These are phyloP conservation scores for Luehdorfia chinensis DNA, from an alignment of 1,140 invertebrate genomes.

Conservation along the genomic window DNA sequence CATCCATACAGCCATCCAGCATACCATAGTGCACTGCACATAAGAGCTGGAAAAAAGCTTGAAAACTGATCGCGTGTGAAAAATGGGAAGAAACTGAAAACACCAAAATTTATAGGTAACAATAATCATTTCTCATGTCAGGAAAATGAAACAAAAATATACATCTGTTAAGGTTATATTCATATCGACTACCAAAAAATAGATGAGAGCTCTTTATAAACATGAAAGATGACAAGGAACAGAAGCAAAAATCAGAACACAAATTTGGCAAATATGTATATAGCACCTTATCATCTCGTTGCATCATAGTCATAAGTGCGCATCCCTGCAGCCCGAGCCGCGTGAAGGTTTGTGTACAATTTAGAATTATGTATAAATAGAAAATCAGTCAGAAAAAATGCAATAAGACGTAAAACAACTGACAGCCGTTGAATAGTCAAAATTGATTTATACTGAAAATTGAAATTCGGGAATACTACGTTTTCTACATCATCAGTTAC, in stretches of 20 bases:
- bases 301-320: conserved; percentile 59
- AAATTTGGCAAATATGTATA: conserved; percentile 26
- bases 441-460: conserved; percentile 44
- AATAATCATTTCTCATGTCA: too few relatives aligned
- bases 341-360: conserved; percentile 50
- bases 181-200: too few relatives aligned
- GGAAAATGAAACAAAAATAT: too few relatives aligned
- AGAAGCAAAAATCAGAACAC: conserved; percentile 33
- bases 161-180: too few relatives aligned
- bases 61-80: too few relatives aligned
- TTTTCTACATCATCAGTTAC: not conserved
- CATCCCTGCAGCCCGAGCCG: conserved; percentile 61
- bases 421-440: conserved; percentile 66
- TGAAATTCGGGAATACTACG: conserved; percentile 35
- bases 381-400: conserved; percentile 38
- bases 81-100: too few relatives aligned
- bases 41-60: too few relatives aligned
- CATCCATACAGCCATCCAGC: too few relatives aligned
- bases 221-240: too few relatives aligned
- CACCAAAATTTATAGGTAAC: too few relatives aligned
- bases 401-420: conserved; percentile 71
- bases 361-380: conserved; percentile 42
- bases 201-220: too few relatives aligned
- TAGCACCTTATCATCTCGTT: conserved; percentile 74
- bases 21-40: too few relatives aligned